Conservation (phyloP, 2,888 invertebrate species). For the Andrena flavipes region DNA sequence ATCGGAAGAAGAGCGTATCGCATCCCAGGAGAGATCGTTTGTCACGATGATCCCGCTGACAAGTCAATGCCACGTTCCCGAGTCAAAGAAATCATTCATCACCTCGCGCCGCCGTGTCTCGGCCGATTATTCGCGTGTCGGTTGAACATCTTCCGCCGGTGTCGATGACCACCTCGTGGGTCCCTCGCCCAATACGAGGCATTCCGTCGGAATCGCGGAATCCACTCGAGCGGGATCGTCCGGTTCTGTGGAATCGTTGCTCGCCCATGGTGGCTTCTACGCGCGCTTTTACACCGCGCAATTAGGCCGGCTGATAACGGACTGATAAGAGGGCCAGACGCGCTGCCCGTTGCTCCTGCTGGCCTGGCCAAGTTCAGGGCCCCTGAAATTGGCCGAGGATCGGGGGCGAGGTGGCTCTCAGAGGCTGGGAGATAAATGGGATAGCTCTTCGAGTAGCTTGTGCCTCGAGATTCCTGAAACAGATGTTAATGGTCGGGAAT, state of each 20-base stretch:
- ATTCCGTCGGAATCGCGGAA: constrained; percentile 6
- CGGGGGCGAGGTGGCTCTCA: constrained; percentile 1
- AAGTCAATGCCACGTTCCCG: constrained; percentile 65
- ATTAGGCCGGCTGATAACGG: constrained; percentile 42
- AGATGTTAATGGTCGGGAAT: constrained; percentile 27
- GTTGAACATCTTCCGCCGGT: constrained; percentile 24
- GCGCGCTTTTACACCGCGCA: constrained; percentile 49
- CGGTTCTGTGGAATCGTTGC: not conserved
- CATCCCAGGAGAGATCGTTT: constrained; percentile 64
- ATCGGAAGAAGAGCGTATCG: constrained; percentile 44
- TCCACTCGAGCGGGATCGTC: not conserved
- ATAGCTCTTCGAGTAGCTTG: constrained; percentile 1
- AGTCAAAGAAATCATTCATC: constrained; percentile 68
- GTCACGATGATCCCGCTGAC: constrained; percentile 68
- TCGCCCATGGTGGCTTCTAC: not conserved
- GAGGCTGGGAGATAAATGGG: constrained; percentile 26
- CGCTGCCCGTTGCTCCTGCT: not conserved
- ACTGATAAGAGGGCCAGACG: constrained; percentile 26
- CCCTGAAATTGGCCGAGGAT: not conserved
- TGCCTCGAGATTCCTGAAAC: constrained; percentile 32
- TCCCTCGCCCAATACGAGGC: not conserved
- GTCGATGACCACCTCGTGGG: not conserved
- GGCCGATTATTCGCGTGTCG: constrained; percentile 54
- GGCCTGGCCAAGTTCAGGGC: constrained; percentile 5
- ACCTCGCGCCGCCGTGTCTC: constrained; percentile 28